phyloP scores from a whole-genome alignment of 2,113 vertebrate species.

The Pungitius pungitius region DNA sequence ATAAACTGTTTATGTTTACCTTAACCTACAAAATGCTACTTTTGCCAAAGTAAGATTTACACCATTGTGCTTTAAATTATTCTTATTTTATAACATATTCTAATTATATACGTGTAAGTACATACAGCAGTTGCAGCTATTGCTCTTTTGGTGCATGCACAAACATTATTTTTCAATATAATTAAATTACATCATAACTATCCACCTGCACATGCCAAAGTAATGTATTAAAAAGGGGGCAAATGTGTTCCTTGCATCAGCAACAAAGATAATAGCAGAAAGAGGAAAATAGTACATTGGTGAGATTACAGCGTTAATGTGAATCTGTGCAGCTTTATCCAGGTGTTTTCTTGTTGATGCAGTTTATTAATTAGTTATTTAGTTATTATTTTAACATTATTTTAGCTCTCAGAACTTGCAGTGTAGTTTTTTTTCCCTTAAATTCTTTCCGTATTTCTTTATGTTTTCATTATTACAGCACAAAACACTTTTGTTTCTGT shows the following conservation, averaged over 20 bases:
- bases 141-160: not conserved
- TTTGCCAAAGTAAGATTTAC: constrained; percentile 11
- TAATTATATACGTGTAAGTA: not conserved
- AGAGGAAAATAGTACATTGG: constrained; percentile 40
- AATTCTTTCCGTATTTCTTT: no score
- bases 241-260: not conserved
- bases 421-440: not conserved
- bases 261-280: constrained; percentile 18
- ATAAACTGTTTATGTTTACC: constrained; percentile 35
- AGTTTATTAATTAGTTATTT: constrained; percentile 33
- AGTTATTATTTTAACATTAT: not conserved
- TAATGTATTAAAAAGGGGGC: not conserved
- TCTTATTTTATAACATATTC: not conserved
- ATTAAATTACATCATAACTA: constrained; percentile 8
- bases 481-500: not conserved
- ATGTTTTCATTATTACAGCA: no score
- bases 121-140: not conserved
- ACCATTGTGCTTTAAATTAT: constrained; percentile 14
- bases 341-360: constrained; percentile 43
- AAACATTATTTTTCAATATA: constrained; percentile 4
- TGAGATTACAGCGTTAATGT: constrained; percentile 54
- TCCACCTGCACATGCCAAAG: constrained; percentile 32
- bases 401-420: not conserved
- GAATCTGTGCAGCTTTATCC: constrained; percentile 53
- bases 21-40: constrained; percentile 2